phyloP scores from a whole-genome alignment of 2,797 vertebrate species.

The Sebastes aleutianus region DNA sequence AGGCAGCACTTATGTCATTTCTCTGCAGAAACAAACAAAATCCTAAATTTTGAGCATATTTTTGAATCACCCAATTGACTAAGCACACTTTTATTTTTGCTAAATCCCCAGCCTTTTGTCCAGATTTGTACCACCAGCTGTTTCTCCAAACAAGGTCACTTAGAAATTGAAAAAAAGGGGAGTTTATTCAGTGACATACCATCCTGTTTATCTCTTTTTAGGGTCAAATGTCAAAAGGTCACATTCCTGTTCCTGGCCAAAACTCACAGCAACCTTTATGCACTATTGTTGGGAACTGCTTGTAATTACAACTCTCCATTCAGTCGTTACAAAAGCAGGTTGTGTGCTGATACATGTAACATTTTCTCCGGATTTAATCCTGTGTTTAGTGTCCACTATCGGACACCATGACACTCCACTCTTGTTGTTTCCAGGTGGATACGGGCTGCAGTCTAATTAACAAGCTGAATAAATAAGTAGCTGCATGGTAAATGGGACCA shows the following conservation, averaged over 20 bases:
- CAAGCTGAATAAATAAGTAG: background rate
- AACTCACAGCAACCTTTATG: conserved; percentile 52
- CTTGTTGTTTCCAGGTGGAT: background rate
- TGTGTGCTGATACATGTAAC: background rate
- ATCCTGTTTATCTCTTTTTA: conserved; percentile 66
- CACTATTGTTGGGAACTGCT: conserved; percentile 3
- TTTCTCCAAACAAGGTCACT: background rate
- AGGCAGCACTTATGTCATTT: background rate
- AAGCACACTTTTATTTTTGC: background rate
- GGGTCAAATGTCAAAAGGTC: conserved; percentile 76
- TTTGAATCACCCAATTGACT: background rate
- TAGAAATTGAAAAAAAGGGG: background rate
- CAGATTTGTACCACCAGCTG: background rate
- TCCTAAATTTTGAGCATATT: background rate
- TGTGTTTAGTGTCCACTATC: background rate
- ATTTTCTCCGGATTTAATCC: background rate
- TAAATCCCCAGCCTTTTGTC: background rate
- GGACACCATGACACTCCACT: background rate
- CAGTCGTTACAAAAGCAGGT: background rate
- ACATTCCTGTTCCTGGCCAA: conserved; percentile 74
- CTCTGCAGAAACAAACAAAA: background rate
- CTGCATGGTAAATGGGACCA: background rate
- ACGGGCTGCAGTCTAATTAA: conserved; percentile 21
- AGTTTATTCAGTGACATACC: conserved; percentile 47
- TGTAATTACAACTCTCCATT: conserved; percentile 25